Base-by-base conservation (phyloP, 2,888 invertebrate genomes). In the Portevinia maculata region DNA sequence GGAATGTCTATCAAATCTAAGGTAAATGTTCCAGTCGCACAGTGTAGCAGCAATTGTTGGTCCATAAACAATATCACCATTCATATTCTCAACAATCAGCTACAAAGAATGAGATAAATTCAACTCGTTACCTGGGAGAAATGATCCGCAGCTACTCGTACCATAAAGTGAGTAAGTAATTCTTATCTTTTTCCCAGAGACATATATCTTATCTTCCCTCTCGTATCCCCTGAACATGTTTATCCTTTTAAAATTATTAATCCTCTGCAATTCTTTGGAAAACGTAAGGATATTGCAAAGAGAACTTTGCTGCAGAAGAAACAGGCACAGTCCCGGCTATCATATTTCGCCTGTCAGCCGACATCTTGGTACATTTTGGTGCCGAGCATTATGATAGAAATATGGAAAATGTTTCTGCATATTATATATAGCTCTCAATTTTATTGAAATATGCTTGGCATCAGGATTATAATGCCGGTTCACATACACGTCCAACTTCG, bases 181-280 rank as follows among this genome's bases (percentile, higher is more conserved):
- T 59, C 69, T 50, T 55, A 57, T 70, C 46, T 64, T 53, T 30
- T 17, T 24, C 15, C 30, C 17, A 6, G 13, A 2, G 30, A 48
- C 13, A 57, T 57, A 30, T 57, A 34, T 55, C 32, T 28, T 15
- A 11, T n/a, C 39, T 37, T 24, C 37, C 24, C 24, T 24, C 7
- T 28, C 30, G 11, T 34, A 34, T 52, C 21, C 34, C 57, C 28
- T 55, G 44, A 50, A 69, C 37, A 41, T 76, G 76, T 81, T 81
- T 81, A 83, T 83, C 78, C 83, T 83, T 83, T 83, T 83, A 73
- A 83, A 73, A 71, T 50, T 78, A 83, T 83, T 83, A 83, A 83
- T 83, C 71, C 71, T 60, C 60, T 28, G 46, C 76, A 70, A 74
- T 60, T 67, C 67, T 59, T 34, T 9, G 21, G 39, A 32, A 74